These are phyloP conservation scores for Chrysogorgia sp. DNA, from an alignment of 92 coral and sea anemone genomes.

Conservation along the genomic window DNA sequence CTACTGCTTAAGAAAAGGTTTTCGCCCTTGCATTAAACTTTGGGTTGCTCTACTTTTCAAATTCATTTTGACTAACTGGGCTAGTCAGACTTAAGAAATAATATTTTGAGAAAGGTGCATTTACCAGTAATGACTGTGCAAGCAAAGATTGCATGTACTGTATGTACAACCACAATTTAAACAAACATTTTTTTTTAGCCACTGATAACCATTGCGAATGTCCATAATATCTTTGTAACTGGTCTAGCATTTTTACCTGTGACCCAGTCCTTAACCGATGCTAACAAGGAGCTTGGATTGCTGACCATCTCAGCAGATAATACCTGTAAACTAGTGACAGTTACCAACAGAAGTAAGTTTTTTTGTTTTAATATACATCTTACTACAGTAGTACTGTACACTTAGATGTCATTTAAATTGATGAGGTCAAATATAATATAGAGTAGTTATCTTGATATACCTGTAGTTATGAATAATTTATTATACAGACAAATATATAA, in stretches of 20 bases:
- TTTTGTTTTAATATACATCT: too few relatives aligned
- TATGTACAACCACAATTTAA: too few relatives aligned
- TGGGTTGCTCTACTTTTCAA: neutral
- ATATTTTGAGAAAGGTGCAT: too few relatives aligned
- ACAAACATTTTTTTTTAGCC: slow-evolving; percentile 59
- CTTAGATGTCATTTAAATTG: neutral
- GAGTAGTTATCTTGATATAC: neutral
- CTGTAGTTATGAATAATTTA: too few relatives aligned
- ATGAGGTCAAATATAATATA: too few relatives aligned
- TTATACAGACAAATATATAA: too few relatives aligned
- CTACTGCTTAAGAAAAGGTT: too few relatives aligned
- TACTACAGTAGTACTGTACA: neutral
- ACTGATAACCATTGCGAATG: slow-evolving; percentile 71
- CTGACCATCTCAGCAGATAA: slow-evolving; percentile 97
- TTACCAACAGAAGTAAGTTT: slow-evolving; percentile 76
- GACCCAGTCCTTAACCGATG: slow-evolving; percentile 72
- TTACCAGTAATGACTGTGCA: too few relatives aligned
- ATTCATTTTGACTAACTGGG: neutral
- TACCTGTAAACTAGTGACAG: slow-evolving; percentile 86
- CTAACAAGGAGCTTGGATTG: slow-evolving; percentile 81
- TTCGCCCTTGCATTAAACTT: too few relatives aligned
- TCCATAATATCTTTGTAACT: slow-evolving; percentile 94
- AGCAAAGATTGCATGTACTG: too few relatives aligned
- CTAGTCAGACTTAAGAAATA: too few relatives aligned
- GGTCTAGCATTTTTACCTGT: slow-evolving; percentile 86